These are phyloP conservation scores for Notamacropus eugenii DNA, from an alignment of 2,797 vertebrate species.

Conservation along the genomic window DNA sequence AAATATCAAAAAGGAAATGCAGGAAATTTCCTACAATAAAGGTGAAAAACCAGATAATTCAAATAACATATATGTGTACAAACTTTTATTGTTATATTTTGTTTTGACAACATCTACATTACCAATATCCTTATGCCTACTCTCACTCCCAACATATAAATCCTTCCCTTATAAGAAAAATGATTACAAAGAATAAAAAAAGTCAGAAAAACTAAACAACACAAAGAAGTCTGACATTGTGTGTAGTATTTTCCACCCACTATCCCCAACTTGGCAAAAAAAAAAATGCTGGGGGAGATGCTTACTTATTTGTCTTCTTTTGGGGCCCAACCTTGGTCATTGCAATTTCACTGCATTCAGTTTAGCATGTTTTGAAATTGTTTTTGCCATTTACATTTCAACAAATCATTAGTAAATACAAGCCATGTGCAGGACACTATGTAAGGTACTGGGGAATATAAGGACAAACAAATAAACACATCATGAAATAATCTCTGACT, in stretches of 20 bases:
- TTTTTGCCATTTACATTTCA: not conserved
- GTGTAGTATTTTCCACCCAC: not conserved
- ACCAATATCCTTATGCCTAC: not conserved
- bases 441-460: not conserved
- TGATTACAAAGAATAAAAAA: not conserved
- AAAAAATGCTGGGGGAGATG: not conserved
- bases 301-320: not conserved
- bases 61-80: not conserved
- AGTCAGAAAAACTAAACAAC: not conserved
- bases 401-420: not conserved
- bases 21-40: not conserved
- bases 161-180: not conserved
- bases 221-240: not conserved
- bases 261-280: not conserved
- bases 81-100: not conserved
- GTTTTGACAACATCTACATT: not conserved
- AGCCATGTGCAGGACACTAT: not conserved
- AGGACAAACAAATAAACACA: not conserved
- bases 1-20: not conserved
- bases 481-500: not conserved
- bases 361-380: not conserved
- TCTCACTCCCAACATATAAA: not conserved
- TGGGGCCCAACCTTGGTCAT: not conserved
- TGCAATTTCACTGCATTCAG: not conserved
- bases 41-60: not conserved